Evolutionary conservation across 2,797 vertebrate genomes (phyloP).

Genomic region (Falco berigora): DNA sequence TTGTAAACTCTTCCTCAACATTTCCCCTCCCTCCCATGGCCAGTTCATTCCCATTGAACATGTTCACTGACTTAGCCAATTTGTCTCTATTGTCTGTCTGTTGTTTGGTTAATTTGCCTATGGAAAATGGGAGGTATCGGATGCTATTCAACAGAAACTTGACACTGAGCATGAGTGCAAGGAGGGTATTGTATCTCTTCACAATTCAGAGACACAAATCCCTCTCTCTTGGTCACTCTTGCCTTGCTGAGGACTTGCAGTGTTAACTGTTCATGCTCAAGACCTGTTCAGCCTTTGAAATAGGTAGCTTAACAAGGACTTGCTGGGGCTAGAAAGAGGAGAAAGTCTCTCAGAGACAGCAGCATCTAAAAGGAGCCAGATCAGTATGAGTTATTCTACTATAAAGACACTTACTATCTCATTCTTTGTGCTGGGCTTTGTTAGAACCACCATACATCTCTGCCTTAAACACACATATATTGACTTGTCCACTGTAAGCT

Average conservation of each 20-base stretch:
- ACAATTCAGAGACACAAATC: constrained; percentile 4
- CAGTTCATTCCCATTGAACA: neutral
- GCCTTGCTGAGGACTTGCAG: neutral
- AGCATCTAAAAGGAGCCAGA: neutral
- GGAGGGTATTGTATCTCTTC: constrained; percentile 44
- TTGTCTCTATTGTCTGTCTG: constrained; percentile 44
- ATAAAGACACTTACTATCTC: neutral
- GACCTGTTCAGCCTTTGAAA: neutral
- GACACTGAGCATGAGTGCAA: constrained; percentile 48
- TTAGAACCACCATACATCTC: neutral
- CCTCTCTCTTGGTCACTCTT: neutral
- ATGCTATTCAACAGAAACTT: constrained; percentile 54
- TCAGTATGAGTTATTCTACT: neutral
- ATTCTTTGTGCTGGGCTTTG: neutral
- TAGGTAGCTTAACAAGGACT: neutral
- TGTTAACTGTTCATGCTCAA: neutral
- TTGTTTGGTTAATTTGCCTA: constrained; percentile 58
- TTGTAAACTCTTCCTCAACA: neutral
- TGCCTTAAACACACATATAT: neutral
- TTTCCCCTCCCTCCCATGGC: neutral
- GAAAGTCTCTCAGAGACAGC: neutral
- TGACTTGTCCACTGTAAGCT: neutral
- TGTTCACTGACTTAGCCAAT: constrained; percentile 23
- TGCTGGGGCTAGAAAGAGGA: neutral
- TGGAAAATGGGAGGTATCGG: constrained; percentile 56